These are phyloP conservation scores for Rhinichthys osculus DNA, from an alignment of 2,797 vertebrate genomes.

Conservation along the genomic window DNA sequence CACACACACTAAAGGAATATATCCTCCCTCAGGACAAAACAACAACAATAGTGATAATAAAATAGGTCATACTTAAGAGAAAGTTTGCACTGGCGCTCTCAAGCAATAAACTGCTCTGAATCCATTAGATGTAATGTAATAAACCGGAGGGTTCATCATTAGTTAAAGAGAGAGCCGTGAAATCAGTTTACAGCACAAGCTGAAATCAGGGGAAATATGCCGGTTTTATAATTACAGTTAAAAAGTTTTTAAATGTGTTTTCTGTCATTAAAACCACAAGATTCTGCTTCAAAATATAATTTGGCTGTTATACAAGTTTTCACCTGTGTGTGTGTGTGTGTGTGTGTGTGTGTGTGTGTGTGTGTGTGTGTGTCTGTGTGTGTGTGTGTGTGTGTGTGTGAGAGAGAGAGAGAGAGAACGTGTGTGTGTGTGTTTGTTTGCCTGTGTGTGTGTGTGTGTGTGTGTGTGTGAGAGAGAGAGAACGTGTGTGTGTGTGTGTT, in stretches of 20 bases:
- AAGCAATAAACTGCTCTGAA: background rate
- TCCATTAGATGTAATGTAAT: conserved; percentile 33
- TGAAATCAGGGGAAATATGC: conserved; percentile 28
- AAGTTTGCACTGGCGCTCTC: background rate
- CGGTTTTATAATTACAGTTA: conserved; percentile 23
- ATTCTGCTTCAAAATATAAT: background rate
- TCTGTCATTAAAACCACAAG: background rate
- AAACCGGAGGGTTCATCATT: conserved; percentile 24
- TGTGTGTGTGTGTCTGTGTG: background rate
- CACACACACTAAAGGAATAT: background rate
- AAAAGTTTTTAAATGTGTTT: background rate
- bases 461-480: too few relatives aligned
- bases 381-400: background rate
- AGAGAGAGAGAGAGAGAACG: too few relatives aligned
- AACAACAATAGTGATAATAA: conserved; percentile 13
- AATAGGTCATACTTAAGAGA: conserved; percentile 3
- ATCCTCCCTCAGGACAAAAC: conserved; percentile 5
- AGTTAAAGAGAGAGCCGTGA: background rate
- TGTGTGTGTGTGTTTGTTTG: too few relatives aligned
- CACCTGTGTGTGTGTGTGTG: background rate
- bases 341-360: background rate
- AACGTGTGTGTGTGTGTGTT: background rate
- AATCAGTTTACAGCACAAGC: background rate
- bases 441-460: background rate
- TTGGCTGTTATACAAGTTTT: background rate